Conservation (phyloP, 2,113 vertebrate genomes). For the Ranitomeya variabilis region DNA sequence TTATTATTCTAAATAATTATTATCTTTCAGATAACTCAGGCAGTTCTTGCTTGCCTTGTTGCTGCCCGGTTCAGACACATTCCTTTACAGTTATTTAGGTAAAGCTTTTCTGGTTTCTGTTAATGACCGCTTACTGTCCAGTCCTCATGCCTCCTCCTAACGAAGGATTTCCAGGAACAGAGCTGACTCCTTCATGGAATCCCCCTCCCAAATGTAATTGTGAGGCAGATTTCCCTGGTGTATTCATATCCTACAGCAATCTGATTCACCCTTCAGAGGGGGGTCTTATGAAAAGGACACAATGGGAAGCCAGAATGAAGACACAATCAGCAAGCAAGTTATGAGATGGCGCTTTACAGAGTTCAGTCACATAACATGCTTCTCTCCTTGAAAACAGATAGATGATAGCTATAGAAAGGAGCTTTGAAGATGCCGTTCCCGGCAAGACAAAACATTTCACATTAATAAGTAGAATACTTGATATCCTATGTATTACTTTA, state of each 20-base stretch:
- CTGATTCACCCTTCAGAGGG: slow-evolving; percentile 22
- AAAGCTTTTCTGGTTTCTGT: slow-evolving; percentile 43
- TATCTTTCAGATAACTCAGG: not conserved
- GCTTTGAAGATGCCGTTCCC: slow-evolving; percentile 16
- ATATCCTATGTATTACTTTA: not conserved
- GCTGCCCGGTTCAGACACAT: not conserved
- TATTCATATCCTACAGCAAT: slow-evolving; percentile 49
- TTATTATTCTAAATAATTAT: not conserved
- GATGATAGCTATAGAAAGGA: not conserved
- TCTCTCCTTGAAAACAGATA: not conserved
- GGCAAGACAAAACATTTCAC: not conserved
- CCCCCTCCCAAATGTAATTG: slow-evolving; percentile 30
- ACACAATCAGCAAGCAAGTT: slow-evolving; percentile 9
- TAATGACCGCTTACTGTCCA: slow-evolving; percentile 31
- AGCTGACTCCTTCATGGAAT: slow-evolving; percentile 38
- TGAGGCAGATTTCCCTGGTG: slow-evolving; percentile 44
- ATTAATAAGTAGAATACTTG: not conserved
- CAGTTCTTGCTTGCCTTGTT: not conserved
- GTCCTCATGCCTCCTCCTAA: slow-evolving; percentile 7
- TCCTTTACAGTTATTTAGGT: slow-evolving; percentile 17
- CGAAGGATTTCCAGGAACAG: slow-evolving; percentile 54
- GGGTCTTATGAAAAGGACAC: not conserved
- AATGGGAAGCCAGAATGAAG: slow-evolving; percentile 13
- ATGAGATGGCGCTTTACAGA: slow-evolving; percentile 7
- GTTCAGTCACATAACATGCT: not conserved